Evolutionary conservation across 2,888 invertebrate genomes (phyloP).

Genomic region (Apotomis betuletana): DNA sequence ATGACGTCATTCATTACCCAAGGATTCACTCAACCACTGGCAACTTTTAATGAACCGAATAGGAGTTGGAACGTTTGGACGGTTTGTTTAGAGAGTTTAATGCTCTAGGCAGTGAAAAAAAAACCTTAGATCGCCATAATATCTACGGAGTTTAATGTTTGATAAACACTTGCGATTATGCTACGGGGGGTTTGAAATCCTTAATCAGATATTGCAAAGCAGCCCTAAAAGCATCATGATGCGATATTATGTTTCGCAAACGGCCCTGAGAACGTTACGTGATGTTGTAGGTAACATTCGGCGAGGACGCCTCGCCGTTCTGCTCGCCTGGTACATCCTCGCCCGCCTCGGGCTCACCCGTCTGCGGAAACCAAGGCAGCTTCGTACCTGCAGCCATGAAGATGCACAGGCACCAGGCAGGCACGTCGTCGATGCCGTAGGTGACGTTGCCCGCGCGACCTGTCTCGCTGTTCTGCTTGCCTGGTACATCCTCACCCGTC

Average conservation of each 20-base stretch:
- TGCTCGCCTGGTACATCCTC: neutral
- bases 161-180: too few species aligned
- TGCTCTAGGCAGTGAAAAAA: too few species aligned
- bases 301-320: too few species aligned
- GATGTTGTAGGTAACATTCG: too few species aligned
- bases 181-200: too few species aligned
- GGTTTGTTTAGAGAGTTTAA: neutral
- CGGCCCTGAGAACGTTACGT: too few species aligned
- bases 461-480: slow-evolving; percentile 49
- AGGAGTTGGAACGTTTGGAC: neutral
- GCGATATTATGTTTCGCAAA: too few species aligned
- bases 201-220: too few species aligned
- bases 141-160: too few species aligned
- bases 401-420: slow-evolving; percentile 93
- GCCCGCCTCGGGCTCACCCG: too few species aligned
- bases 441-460: slow-evolving; percentile 71
- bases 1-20: slow-evolving; percentile 20
- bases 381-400: slow-evolving; percentile 92
- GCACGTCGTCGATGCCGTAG: slow-evolving; percentile 91
- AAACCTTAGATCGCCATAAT: too few species aligned
- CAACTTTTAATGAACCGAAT: slow-evolving; percentile 4
- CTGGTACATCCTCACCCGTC: slow-evolving; percentile 49
- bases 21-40: slow-evolving; percentile 1
- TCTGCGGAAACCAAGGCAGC: neutral
- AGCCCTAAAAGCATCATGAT: too few species aligned